These are phyloP conservation scores for Drosophila histrio DNA, from an alignment of 2,888 invertebrate genomes.

Conservation along the genomic window DNA sequence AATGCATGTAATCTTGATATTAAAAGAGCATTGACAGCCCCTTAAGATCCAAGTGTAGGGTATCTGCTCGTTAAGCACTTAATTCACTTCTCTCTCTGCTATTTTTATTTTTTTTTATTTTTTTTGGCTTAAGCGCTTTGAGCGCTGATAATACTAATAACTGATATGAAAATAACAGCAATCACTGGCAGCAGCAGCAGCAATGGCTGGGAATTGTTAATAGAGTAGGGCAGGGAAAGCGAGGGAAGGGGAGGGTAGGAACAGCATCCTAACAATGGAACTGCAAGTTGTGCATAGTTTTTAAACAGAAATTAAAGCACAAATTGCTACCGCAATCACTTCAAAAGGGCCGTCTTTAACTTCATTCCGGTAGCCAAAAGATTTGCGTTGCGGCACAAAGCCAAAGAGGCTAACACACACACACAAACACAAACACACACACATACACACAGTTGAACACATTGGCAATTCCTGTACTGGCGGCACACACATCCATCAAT, in stretches of 20 bases:
- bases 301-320: conserved; percentile 80
- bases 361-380: conserved; percentile 68
- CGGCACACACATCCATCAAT: conserved; percentile 81
- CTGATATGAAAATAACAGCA: conserved; percentile 64
- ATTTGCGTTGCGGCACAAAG: conserved; percentile 76
- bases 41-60: too few relatives aligned
- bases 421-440: conserved; percentile 3
- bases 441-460: conserved; percentile 6
- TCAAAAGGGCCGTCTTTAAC: conserved; percentile 62
- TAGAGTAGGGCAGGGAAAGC: background rate
- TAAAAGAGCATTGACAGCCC: too few relatives aligned
- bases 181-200: conserved; percentile 25
- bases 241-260: background rate
- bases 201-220: background rate
- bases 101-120: conserved; percentile 3
- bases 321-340: conserved; percentile 77
- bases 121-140: conserved; percentile 39
- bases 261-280: conserved; percentile 59
- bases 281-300: conserved; percentile 71
- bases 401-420: conserved; percentile 42
- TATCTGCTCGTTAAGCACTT: background rate
- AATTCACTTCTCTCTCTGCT: background rate
- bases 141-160: conserved; percentile 51
- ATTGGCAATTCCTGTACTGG: conserved; percentile 40
- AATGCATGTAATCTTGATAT: too few relatives aligned